These are phyloP conservation scores for Callopanchax toddi DNA, from an alignment of 2,113 vertebrate genomes.

Conservation along the genomic window DNA sequence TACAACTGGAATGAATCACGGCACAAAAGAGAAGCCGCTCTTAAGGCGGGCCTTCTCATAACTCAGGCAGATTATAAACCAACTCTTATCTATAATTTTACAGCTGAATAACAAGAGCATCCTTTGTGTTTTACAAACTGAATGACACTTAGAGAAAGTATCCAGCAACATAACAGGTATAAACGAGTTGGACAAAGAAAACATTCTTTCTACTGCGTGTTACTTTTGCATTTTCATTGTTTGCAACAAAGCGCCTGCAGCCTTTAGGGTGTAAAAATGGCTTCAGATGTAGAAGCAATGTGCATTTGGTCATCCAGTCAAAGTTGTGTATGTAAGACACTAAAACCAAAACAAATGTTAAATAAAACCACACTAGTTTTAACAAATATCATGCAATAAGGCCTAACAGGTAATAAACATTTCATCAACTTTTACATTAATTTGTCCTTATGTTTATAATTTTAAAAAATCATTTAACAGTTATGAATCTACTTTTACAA, in stretches of 20 bases:
- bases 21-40: background rate
- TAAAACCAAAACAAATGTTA: conserved; percentile 74
- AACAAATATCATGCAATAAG: conserved; percentile 75
- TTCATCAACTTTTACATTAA: conserved; percentile 72
- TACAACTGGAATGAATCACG: background rate
- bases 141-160: background rate
- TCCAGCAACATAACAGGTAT: background rate
- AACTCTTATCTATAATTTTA: background rate
- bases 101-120: background rate
- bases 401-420: conserved; percentile 56
- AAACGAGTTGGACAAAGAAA: background rate
- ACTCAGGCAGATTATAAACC: background rate
- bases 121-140: background rate
- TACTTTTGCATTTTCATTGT: conserved; percentile 39
- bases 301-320: conserved; percentile 73
- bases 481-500: conserved; percentile 25
- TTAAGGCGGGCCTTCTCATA: conserved; percentile 13
- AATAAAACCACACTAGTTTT: conserved; percentile 72
- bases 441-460: conserved; percentile 61
- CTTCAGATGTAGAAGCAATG: conserved; percentile 42
- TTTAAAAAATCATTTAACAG: too few relatives aligned
- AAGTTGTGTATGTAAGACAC: conserved; percentile 67
- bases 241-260: conserved; percentile 40
- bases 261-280: conserved; percentile 7
- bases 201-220: too few relatives aligned